Conservation (phyloP, 1,140 invertebrate genomes). For the Polyergus mexicanus region DNA sequence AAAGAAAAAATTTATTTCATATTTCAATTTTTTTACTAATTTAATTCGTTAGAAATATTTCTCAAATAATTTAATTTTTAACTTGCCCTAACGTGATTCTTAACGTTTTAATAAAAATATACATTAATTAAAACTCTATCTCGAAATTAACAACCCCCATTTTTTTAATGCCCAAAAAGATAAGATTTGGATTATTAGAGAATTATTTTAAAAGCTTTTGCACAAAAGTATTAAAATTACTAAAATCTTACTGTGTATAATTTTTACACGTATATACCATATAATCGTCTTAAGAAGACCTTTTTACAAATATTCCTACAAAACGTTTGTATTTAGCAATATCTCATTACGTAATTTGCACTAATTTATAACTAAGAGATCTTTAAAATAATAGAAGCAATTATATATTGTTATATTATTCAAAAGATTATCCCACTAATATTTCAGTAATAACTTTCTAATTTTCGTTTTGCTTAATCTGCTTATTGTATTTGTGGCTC, state of each 20-base stretch:
- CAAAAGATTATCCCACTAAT: slow-evolving; percentile 8
- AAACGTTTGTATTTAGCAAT: neutral
- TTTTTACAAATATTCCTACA: neutral
- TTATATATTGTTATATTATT: neutral
- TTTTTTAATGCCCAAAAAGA: neutral
- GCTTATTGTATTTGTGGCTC: slow-evolving; percentile 2
- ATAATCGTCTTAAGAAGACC: neutral
- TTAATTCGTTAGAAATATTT: too few relatives aligned
- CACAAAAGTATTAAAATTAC: too few relatives aligned
- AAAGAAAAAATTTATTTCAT: too few relatives aligned
- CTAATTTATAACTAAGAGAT: slow-evolving; percentile 1
- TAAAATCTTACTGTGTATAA: neutral
- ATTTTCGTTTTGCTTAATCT: slow-evolving; percentile 6
- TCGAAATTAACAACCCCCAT: neutral
- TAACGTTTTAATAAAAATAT: neutral
- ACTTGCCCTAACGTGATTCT: neutral
- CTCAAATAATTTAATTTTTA: too few relatives aligned
- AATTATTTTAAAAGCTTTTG: too few relatives aligned
- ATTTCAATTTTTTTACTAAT: too few relatives aligned
- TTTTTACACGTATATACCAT: neutral
- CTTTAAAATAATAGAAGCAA: slow-evolving; percentile 16
- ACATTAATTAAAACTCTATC: neutral
- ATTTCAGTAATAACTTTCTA: neutral
- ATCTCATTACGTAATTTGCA: neutral
- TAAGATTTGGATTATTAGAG: too few relatives aligned